Conservation (phyloP, 2,113 vertebrate genomes). For the Nanorana parkeri region DNA sequence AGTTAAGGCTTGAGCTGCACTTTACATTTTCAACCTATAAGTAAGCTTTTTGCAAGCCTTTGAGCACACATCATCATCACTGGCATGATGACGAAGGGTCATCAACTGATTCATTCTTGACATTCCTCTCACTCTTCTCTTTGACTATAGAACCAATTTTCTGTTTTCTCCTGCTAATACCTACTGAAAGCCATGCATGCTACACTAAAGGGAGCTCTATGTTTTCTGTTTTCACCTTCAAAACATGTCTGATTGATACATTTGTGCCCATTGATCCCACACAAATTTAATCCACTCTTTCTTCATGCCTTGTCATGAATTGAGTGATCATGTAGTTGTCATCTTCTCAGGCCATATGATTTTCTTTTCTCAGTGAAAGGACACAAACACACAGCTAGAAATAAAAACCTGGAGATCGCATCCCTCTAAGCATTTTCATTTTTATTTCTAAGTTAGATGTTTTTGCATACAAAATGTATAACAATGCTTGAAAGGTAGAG, state of each 20-base stretch:
- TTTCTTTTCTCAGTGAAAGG: no score
- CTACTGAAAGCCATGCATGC: conserved; percentile 6
- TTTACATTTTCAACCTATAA: not conserved
- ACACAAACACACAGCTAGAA: no score
- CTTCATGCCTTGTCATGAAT: not conserved
- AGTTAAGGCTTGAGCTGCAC: no score
- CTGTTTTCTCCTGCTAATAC: not conserved
- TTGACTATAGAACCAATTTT: not conserved
- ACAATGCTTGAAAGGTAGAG: no score
- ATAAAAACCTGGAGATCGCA: no score
- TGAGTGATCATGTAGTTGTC: not conserved
- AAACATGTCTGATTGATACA: conserved; percentile 7
- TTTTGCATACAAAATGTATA: no score
- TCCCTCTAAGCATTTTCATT: no score
- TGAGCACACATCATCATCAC: not conserved
- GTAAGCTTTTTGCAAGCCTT: not conserved
- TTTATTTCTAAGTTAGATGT: no score
- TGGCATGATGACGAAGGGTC: not conserved
- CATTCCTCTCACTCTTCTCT: conserved; percentile 7
- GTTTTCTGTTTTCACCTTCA: not conserved
- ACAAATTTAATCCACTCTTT: not conserved
- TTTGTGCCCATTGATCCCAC: not conserved
- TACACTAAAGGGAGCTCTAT: not conserved
- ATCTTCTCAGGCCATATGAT: not conserved
- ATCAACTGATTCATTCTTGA: not conserved